Base-by-base conservation (phyloP, 1,140 invertebrate species). In the Aphaenogaster floridana region DNA sequence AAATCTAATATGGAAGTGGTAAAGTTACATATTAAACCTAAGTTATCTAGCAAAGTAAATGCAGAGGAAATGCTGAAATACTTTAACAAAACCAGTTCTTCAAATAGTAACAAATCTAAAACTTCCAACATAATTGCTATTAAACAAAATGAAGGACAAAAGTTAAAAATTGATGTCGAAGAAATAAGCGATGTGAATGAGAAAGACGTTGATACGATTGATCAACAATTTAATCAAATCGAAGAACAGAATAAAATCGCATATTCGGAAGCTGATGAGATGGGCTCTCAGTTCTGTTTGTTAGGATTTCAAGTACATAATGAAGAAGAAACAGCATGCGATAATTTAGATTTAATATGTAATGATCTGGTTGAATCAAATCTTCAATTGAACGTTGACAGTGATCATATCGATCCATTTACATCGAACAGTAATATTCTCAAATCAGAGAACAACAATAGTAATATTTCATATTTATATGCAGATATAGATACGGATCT, bases 61-160 rank as follows among this genome's bases (percentile, higher is more conserved):
- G 86, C 91, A 0, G 93, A 92, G 61, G 93, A 95, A 86, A 87
- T 95, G 52, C 59, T 94, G 7, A 95, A 95, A 86, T 95, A 95
- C 77, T 95, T 95, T 63, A 80, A 88, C 21, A 90, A 69, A 63
- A 45, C 66, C 0, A 61, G n/a, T 68, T 34, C 8, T 8, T 54
- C 13, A 34, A 74, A 52, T 78, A 64, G 48, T 63, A 68, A 87
- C 1, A 63, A 68, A 81, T 54, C 7, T 15, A 11, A 72, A 57
- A 15, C 17, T 68, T 64, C 61, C 3, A 21, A 80, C 13, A 21
- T 21, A 66, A 1, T 28, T 36, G 13, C 45, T 21, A 17, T 63
- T n/a, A 15, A 69, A 59, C 11, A 59, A 36, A 34, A 57, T 54
- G 50, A 90, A 34, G 11, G 7, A 11, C 28, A 0, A 50, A 34